Evolutionary conservation across 2,113 vertebrate genomes (phyloP), one percentile per base, ranked within the genome.

Genomic region (Tragelaphus imberbis): DNA sequence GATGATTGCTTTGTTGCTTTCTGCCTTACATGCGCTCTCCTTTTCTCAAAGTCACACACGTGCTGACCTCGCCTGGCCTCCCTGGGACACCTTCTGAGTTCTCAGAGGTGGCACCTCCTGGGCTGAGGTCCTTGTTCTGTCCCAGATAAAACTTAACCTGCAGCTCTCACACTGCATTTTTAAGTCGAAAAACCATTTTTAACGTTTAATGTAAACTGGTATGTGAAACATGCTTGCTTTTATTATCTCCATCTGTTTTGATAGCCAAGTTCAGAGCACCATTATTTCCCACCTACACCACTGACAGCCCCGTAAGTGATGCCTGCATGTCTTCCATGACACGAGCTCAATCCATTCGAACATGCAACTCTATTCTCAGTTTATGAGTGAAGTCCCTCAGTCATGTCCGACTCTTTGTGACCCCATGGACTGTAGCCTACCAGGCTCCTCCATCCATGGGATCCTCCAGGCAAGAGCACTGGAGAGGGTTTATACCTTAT

Each of bases 1-100:
- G 65, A 36, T 0, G 4, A 10, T 12, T 12, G 17, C 17, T 71
- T 9, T 71, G 8, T 11, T 71, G 19, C n/a, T 23, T 71, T 6
- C 65, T 36, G 65, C 65, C n/a, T 12, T 75, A 36, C 21, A 7
- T 7, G 16, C 3, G 1, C 36, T 44, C 36, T 13, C 21, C 21
- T 44, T 25, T 44, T 25, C 2, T 13, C 71, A 44, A 44, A 44
- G 19, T 75, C 71, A 44, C 71, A 27, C 11, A 0, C 2, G 2
- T 36, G 65, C 17, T 71, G n/a, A 36, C 19, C 65, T 23, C 0
- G 1, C n/a, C 65, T 5, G 1, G 65, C n/a, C n/a, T 23, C 19
- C 65, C 65, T 36, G 17, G n/a, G n/a, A 36, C 19, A 36, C 65
- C n/a, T 68, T 36, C 33, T 21, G n/a, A 36, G 19, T 36, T 36